Conservation (phyloP, 2,113 vertebrate genomes). For the Clarias macrocephalus region DNA sequence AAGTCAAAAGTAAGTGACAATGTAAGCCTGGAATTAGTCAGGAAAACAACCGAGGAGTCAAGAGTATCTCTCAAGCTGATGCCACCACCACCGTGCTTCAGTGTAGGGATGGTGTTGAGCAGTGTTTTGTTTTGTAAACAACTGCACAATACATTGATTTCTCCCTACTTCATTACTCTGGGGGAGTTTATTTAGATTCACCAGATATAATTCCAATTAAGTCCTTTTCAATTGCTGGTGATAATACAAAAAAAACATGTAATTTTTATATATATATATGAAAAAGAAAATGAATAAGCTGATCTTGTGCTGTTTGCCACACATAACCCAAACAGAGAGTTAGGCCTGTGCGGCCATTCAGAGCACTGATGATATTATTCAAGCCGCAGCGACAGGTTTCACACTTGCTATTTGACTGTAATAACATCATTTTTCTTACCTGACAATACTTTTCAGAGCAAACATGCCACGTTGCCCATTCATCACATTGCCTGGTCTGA, state of each 20-base stretch:
- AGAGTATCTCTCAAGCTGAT: background rate
- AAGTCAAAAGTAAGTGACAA: background rate
- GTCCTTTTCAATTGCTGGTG: background rate
- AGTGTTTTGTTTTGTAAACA: background rate
- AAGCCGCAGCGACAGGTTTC: slow-evolving; percentile 42
- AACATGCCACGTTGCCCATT: slow-evolving; percentile 38
- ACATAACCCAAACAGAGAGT: slow-evolving; percentile 5
- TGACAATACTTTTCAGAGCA: slow-evolving; percentile 49
- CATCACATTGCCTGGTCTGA: slow-evolving; percentile 43
- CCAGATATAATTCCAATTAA: background rate
- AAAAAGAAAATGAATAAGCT: background rate
- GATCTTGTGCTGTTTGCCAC: background rate
- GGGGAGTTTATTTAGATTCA: background rate
- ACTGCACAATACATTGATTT: background rate
- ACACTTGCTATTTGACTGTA: slow-evolving; percentile 48
- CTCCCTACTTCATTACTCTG: background rate
- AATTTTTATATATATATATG: too few species aligned
- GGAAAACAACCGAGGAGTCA: background rate
- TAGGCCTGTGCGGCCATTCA: slow-evolving; percentile 6
- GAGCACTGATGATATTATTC: slow-evolving; percentile 40
- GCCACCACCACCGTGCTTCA: background rate
- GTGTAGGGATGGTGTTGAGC: background rate
- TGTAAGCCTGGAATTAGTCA: background rate
- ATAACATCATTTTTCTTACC: slow-evolving; percentile 54
- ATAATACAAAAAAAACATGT: too few species aligned